Evolutionary conservation across 2,888 invertebrate genomes (phyloP), one percentile per base, ranked within the genome.

Genomic region (Standfussiana lucernea): DNA sequence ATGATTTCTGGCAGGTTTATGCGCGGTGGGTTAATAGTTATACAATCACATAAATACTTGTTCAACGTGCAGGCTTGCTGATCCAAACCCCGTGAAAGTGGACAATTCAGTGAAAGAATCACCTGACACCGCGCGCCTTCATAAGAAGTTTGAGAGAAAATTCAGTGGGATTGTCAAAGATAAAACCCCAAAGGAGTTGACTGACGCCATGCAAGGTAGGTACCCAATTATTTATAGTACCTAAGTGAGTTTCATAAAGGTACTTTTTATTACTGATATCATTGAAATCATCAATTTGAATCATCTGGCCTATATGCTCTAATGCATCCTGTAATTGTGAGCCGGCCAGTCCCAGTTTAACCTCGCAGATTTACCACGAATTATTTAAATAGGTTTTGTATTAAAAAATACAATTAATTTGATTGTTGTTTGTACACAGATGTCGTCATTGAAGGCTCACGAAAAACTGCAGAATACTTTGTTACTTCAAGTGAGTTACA

Each of bases 91-190:
- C 0, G 80, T 89, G 83, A 91, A 91, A 82, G 93, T 94, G 10
- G 94, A 95, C 71, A 94, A 94, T 72, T 86, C 92, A 0, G 94
- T 95, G 3, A 95, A 91, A 74, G 93, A 94, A 45, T 93, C 95
- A 3, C 88, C 89, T 0, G 96, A 96, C 62, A 94, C 95, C 0
- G 90, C 90, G 2, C 93, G 95, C 1, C 92, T 96, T n/a, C 91
- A 93, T 59, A 95, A 94, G 79, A 96, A 96, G 86, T 95, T 96
- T 71, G 96, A 96, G 81, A 91, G 86, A 71, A 96, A 95, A 85
- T 92, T 96, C 0, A 88, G 84, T 72, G 50, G 72, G 0, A 82
- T 96, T 1, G 94, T 96, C 35, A 82, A 64, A 24, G 91, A 90
- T n/a, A 83, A 47, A 1, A 95, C 94, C 3, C 93, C 95, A 0